A percentile compares a stretch with the other conserved stretches of the same genome.
Conservation (phyloP, 2,113 vertebrate species). For the Carettochelys insculpta region DNA sequence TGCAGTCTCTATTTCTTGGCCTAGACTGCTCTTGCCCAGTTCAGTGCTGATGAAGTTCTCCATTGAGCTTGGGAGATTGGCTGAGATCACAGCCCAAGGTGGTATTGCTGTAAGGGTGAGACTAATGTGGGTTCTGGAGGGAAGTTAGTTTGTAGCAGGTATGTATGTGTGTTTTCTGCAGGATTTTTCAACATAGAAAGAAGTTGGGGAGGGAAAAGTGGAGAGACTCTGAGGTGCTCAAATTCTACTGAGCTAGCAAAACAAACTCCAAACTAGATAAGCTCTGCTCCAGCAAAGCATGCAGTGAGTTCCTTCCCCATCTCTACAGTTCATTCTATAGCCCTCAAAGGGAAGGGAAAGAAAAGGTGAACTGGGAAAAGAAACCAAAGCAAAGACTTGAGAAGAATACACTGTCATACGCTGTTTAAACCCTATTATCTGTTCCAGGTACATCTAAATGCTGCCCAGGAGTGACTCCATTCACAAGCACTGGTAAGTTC, state of each 20-base stretch:
- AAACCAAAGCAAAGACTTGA: background rate
- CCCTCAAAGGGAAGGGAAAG: background rate
- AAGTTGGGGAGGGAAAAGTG: background rate
- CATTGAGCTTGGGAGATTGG: background rate
- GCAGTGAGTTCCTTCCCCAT: background rate
- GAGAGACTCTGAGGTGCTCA: background rate
- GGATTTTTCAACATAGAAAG: background rate
- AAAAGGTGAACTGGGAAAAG: background rate
- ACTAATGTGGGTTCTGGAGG: background rate
- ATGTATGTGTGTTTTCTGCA: background rate
- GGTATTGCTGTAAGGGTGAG: background rate
- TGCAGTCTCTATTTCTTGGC: background rate
- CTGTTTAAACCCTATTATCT: background rate
- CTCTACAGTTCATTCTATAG: background rate
- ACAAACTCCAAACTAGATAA: background rate
- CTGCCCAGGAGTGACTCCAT: background rate
- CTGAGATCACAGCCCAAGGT: background rate
- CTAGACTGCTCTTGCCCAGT: background rate
- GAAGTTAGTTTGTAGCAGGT: background rate
- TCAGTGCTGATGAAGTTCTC: background rate
- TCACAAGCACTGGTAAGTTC: background rate
- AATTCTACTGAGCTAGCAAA: background rate
- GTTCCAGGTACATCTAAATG: background rate
- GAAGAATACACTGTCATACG: background rate
- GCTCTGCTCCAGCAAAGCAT: background rate